Base-by-base conservation (phyloP, 2,888 invertebrate species). In the Lymantria dispar region DNA sequence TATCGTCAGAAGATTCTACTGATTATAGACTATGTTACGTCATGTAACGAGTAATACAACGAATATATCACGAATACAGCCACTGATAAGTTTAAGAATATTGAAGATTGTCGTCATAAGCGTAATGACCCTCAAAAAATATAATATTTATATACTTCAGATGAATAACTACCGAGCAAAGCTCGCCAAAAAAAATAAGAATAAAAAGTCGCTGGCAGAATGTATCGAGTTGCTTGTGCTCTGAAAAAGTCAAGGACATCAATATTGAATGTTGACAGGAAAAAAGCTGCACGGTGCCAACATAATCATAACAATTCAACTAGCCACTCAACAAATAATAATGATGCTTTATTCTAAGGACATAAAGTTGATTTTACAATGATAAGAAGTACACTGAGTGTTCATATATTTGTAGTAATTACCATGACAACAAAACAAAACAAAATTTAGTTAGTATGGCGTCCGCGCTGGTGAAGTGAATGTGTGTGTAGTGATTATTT, bases 391-490 rank as follows among this genome's bases (percentile, higher is more conserved):
- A 47, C 58, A 56, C 54, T 43, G 56, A 43, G 38, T 12, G 51
- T 33, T 60, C 44, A 65, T 54, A 36, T 43, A 50, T 50, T 51
- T 50, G 54, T 29, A 48, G 44, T 51, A 55, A 56, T 60, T 58
- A 58, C 45, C 54, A 58, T 54, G 50, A 65, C 68, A 65, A 65
- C 64, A 64, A 67, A 65, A 48, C 45, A 48, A 43, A 52, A 43
- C 60, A 60, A 54, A 69, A 67, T 11, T 72, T 40, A 44, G 56
- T 65, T 56, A 73, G 74, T 73, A 45, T 37, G 15, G 51, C 60
- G 60, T 60, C 50, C 51, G 62, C 54, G 56, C 62, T 58, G 59
- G 44, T 5, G 30, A 40, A 37, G 29, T 14, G 12, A 52, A 51
- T 60, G 58, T 58, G 72, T 43, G 50, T 46, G 43, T 43, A 15